Evolutionary conservation across 2,797 vertebrate species (phyloP), one percentile per base, ranked within the genome.

Genomic region (Potorous gilbertii): DNA sequence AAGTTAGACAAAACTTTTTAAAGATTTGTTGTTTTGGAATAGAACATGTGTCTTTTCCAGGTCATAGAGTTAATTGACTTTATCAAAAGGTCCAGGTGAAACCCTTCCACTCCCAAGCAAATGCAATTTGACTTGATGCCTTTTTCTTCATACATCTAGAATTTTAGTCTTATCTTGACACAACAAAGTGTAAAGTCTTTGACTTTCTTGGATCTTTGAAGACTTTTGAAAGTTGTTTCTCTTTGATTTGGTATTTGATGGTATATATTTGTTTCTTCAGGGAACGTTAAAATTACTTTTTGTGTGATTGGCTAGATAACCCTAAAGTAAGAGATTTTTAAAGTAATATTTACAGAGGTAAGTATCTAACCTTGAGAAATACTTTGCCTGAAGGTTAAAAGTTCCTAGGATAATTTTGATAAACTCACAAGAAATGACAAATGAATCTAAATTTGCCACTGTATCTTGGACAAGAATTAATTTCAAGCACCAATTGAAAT

Each of bases 111-210:
- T 3, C n/a, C 3, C 14, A 87, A 11, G 24, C 21, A 50, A 87
- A 50, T 50, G 50, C 9, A 87, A 27, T 50, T 87, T 87, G 40
- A 50, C 74, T 87, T 46, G 74, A 28, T 74, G 59, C 18, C 96
- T 97, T 96, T 96, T 81, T 74, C n/a, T 74, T 74, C 18, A 74
- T 74, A 3, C 16, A 81, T 56, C 93, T 27, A 90, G 62, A 50
- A 87, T 94, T 94, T 94, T 96, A 50, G 16, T 97, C 97, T 74
- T 54, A 81, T 91, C 87, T 92, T 95, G 87, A 96, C 90, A 54
- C 93, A 93, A 91, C 94, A 95, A 94, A 95, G 74, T 94, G 89
- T 96, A 92, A 96, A 91, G 81, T 96, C 52, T 94, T 94, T n/a
- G 57, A 89, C 55, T 62, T 93, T 87, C 93, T 21, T 96, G 29